These are phyloP conservation scores for Dromiciops gliroides DNA, from an alignment of 2,113 vertebrate genomes.

Conservation along the genomic window DNA sequence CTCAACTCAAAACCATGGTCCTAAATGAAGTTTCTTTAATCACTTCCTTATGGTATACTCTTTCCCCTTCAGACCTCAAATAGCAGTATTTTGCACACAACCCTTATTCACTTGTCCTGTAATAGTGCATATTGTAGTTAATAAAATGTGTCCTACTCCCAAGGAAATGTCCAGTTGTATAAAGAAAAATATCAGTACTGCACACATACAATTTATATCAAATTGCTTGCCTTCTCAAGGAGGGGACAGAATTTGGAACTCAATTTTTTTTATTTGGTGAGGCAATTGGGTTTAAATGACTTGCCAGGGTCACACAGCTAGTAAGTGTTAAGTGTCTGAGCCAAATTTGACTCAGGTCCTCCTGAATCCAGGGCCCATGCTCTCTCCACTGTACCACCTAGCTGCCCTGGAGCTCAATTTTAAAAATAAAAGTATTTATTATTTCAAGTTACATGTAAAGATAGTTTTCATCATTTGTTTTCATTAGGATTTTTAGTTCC, in stretches of 20 bases:
- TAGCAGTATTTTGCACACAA: not conserved
- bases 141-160: not conserved
- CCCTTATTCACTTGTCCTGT: not conserved
- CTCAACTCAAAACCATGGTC: not conserved
- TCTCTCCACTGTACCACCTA: no score
- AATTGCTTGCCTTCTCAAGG: not conserved
- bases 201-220: not conserved
- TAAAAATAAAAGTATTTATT: no score
- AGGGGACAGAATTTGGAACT: not conserved
- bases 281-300: no score
- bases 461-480: no score
- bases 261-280: not conserved
- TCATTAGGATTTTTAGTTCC: no score
- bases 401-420: no score
- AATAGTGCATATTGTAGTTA: not conserved
- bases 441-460: no score
- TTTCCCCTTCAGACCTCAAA: not conserved
- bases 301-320: no score
- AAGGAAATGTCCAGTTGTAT: not conserved
- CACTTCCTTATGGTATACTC: not conserved
- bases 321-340: no score
- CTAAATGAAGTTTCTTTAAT: not conserved
- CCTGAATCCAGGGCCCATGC: no score
- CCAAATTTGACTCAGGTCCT: no score
- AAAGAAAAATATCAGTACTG: not conserved